These are phyloP conservation scores for Erebia ligea DNA, from an alignment of 2,888 invertebrate genomes.

Conservation along the genomic window DNA sequence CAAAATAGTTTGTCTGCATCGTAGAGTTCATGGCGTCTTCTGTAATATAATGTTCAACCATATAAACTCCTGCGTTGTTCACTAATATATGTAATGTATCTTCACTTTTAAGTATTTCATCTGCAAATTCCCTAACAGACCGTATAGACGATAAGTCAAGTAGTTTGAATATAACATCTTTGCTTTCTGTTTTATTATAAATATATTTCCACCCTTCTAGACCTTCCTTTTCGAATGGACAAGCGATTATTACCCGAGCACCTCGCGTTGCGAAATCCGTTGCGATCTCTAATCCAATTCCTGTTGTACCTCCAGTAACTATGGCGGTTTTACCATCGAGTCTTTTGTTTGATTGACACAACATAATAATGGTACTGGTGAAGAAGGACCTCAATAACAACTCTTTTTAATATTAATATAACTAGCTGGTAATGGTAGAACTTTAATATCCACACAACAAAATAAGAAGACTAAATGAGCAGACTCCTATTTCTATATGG, in stretches of 20 bases:
- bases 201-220: constrained; percentile 83
- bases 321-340: constrained; percentile 59
- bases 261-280: constrained; percentile 60
- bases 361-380: constrained; percentile 47
- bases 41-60: constrained; percentile 80
- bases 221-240: constrained; percentile 62
- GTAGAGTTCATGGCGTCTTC: constrained; percentile 92
- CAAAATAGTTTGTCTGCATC: constrained; percentile 96
- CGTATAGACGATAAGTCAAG: constrained; percentile 86
- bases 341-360: constrained; percentile 49
- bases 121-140: constrained; percentile 55
- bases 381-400: constrained; percentile 57
- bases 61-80: constrained; percentile 92
- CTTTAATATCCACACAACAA: not conserved
- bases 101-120: constrained; percentile 44
- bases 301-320: constrained; percentile 70
- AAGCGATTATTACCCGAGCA: constrained; percentile 63
- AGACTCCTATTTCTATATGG: no score
- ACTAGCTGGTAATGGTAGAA: not conserved
- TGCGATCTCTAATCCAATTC: constrained; percentile 66
- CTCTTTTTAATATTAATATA: constrained; percentile 42
- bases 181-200: constrained; percentile 83
- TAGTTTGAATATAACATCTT: constrained; percentile 85
- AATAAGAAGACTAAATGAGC: no score
- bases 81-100: constrained; percentile 89